A percentile compares a stretch with the other conserved stretches of the same genome.
Evolutionary conservation across 2,113 vertebrate species (phyloP).

Genomic region (Panthera leo): DNA sequence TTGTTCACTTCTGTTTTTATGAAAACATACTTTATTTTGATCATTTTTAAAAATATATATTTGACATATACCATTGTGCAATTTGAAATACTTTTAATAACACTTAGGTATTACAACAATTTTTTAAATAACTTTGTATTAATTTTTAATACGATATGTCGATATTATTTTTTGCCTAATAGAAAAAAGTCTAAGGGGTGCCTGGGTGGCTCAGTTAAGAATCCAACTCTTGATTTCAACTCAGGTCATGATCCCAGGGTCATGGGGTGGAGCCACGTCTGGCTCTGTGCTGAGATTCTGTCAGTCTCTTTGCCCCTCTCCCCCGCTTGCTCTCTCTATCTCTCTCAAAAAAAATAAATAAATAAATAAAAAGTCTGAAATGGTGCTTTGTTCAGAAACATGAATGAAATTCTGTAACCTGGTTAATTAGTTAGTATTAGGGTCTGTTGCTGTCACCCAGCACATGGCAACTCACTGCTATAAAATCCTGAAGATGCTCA

Average conservation of each 20-base stretch:
- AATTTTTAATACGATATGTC: neutral
- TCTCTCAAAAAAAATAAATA: no score
- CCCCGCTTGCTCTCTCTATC: no score
- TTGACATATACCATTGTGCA: neutral
- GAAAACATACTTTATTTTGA: neutral
- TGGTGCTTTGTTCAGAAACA: neutral
- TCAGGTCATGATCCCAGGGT: no score
- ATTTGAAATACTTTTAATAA: neutral
- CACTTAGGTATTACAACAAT: neutral
- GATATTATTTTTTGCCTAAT: neutral
- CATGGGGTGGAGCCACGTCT: no score
- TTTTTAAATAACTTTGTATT: neutral
- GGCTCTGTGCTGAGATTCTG: no score
- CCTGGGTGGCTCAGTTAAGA: no score
- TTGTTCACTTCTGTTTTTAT: neutral
- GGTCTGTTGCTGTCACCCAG: neutral
- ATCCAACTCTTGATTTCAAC: no score
- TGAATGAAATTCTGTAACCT: neutral
- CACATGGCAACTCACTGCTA: neutral
- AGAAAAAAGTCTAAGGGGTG: neutral
- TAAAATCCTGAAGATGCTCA: neutral
- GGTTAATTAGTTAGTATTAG: neutral
- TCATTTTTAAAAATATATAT: neutral
- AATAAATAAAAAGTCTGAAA: neutral
- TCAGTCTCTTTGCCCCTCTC: no score